Evolutionary conservation across 2,888 invertebrate genomes (phyloP).

Genomic region (Caenorhabditis sp.): DNA sequence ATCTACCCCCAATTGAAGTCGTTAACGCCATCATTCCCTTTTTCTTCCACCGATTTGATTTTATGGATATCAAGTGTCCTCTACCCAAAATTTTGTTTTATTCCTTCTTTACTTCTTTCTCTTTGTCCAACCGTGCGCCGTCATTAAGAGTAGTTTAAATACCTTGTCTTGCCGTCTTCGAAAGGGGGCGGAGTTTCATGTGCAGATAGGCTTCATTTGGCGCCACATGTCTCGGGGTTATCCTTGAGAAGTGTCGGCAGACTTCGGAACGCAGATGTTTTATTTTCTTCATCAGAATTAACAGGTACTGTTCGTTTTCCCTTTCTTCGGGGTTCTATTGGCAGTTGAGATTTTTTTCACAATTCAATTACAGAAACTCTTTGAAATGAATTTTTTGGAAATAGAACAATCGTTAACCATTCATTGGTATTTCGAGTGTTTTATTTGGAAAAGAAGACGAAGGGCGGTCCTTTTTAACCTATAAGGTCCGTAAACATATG

Average conservation of each 20-base stretch:
- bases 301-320: not conserved
- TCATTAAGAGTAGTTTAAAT: constrained; percentile 46
- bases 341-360: too few species aligned
- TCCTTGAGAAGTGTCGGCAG: constrained; percentile 1
- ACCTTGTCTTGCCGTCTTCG: constrained; percentile 10
- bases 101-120: constrained; percentile 11
- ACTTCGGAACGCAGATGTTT: constrained; percentile 17
- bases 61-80: constrained; percentile 57
- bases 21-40: constrained; percentile 39
- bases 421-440: too few species aligned
- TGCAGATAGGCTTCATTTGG: constrained; percentile 24
- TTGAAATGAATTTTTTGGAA: too few species aligned
- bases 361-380: too few species aligned
- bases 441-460: too few species aligned
- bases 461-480: too few species aligned
- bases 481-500: not conserved
- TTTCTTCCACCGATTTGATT: constrained; percentile 38
- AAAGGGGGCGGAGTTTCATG: constrained; percentile 27
- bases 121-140: constrained; percentile 5
- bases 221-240: constrained; percentile 34
- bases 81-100: constrained; percentile 18
- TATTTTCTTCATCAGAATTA: constrained; percentile 7
- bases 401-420: too few species aligned
- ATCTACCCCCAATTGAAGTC: constrained; percentile 38
- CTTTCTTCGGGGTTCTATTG: not conserved